Evolutionary conservation across 2,888 invertebrate species (phyloP), one percentile per base, ranked within the genome.

Genomic region (Mythimna pallens): DNA sequence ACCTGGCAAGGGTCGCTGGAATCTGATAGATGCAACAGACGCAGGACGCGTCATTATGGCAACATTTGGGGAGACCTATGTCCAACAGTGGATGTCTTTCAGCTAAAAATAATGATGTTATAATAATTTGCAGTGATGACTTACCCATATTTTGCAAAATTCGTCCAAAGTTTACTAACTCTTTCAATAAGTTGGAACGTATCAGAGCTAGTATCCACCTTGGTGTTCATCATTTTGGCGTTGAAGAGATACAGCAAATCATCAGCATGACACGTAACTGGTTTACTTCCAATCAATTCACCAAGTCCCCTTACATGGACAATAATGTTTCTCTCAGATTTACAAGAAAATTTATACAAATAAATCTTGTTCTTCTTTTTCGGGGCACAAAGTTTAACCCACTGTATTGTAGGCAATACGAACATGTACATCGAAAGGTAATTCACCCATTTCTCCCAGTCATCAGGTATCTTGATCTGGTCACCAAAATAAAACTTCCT

Each of bases 131-230:
- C 7, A 12, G 20, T 52, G 20, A 43, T 12, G 5, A 66, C 90
- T 88, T 76, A 92, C 92, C 92, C 93, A 58, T 76, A 86, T 87
- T 92, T 92, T 52, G 91, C 91, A 50, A 92, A 91, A 73, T 92
- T 90, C 0, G 92, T 90, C 89, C 90, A 91, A 25, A 93, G 81
- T 47, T 76, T 89, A 7, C 89, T 88, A 3, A 90, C 77, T 68
- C 74, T 86, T 8, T 90, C 80, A 17, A 92, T 89, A 65, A 91
- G 80, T 67, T 82, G 65, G 64, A 83, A 89, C 0, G 83, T 77
- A 9, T 82, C 66, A 1, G 89, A 84, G 6, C 78, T 65, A 1
- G 73, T 54, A 22, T 87, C 73, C n/a, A 88, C 57, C 7, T 75
- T 83, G 2, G 63, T 40, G 8, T 78, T 75, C 36, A 86, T 65